Conservation (phyloP, 2,113 vertebrate species). For the Sardina pilchardus region DNA sequence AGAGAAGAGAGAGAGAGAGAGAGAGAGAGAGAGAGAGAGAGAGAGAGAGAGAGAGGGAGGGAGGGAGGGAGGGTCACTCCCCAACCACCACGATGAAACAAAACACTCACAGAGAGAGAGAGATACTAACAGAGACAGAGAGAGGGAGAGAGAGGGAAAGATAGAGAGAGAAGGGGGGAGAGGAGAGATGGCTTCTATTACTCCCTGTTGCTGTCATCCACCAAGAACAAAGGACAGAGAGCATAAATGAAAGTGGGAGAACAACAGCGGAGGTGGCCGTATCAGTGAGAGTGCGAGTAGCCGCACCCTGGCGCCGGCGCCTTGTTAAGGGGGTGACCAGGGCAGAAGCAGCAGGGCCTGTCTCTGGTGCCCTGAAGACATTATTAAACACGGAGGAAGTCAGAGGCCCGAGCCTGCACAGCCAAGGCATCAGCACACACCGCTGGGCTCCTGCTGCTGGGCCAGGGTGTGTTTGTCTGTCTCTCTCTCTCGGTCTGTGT, state of each 20-base stretch:
- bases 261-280: slow-evolving; percentile 38
- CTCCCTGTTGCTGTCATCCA: background rate
- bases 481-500: background rate
- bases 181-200: background rate
- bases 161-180: background rate
- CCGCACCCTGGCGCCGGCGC: slow-evolving; percentile 37
- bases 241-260: slow-evolving; percentile 47
- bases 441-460: slow-evolving; percentile 51
- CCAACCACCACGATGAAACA: background rate
- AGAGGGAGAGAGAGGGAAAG: background rate
- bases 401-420: slow-evolving; percentile 45
- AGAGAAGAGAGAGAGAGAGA: too few relatives aligned
- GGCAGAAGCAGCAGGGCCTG: slow-evolving; percentile 34
- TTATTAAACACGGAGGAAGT: slow-evolving; percentile 64
- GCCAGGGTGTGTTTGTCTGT: background rate
- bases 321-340: slow-evolving; percentile 61
- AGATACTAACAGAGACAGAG: background rate
- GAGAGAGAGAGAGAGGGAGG: too few relatives aligned
- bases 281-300: slow-evolving; percentile 11
- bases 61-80: background rate
- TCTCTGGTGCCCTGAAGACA: slow-evolving; percentile 62
- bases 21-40: too few relatives aligned
- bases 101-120: slow-evolving; percentile 33
- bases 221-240: background rate
- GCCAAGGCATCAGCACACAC: slow-evolving; percentile 63